Conservation (phyloP, 1,140 invertebrate species). For the Cherax quadricarinatus region DNA sequence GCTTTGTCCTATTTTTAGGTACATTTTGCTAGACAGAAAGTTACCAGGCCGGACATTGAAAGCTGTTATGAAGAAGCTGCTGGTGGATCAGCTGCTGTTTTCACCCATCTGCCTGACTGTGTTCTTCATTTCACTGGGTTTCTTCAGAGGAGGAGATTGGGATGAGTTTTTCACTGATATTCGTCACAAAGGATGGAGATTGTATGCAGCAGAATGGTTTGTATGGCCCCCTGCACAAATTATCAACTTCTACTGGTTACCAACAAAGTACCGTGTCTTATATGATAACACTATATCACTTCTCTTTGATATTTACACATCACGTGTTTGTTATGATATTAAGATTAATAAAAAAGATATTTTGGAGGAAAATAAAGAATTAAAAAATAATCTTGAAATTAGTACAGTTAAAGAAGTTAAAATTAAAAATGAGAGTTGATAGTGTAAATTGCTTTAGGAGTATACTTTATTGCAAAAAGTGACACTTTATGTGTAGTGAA, state of each 20-base stretch:
- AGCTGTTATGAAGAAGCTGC: slow-evolving; percentile 88
- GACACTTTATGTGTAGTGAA: too few species aligned
- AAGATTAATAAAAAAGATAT: background rate
- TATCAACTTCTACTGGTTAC: slow-evolving; percentile 92
- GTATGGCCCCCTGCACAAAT: slow-evolving; percentile 89
- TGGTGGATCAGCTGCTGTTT: slow-evolving; percentile 91
- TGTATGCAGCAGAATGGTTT: slow-evolving; percentile 89
- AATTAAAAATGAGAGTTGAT: too few species aligned
- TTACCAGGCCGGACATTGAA: slow-evolving; percentile 84
- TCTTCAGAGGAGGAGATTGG: slow-evolving; percentile 83
- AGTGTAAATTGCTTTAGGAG: too few species aligned
- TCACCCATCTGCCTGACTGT: slow-evolving; percentile 89
- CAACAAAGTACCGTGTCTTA: slow-evolving; percentile 88
- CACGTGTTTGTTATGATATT: slow-evolving; percentile 83
- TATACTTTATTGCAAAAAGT: too few species aligned
- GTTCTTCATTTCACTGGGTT: slow-evolving; percentile 87
- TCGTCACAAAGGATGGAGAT: slow-evolving; percentile 85
- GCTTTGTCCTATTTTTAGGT: slow-evolving; percentile 77
- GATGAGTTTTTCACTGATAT: slow-evolving; percentile 81
- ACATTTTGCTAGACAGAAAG: slow-evolving; percentile 83
- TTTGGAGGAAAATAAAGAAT: background rate
- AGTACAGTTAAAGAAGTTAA: background rate
- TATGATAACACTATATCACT: slow-evolving; percentile 94
- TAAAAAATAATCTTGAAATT: background rate
- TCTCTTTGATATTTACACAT: slow-evolving; percentile 94